A percentile compares a stretch with the other conserved stretches of the same genome.
phyloP scores from a whole-genome alignment of 2,113 vertebrate species.

The Actinemys pallida region DNA sequence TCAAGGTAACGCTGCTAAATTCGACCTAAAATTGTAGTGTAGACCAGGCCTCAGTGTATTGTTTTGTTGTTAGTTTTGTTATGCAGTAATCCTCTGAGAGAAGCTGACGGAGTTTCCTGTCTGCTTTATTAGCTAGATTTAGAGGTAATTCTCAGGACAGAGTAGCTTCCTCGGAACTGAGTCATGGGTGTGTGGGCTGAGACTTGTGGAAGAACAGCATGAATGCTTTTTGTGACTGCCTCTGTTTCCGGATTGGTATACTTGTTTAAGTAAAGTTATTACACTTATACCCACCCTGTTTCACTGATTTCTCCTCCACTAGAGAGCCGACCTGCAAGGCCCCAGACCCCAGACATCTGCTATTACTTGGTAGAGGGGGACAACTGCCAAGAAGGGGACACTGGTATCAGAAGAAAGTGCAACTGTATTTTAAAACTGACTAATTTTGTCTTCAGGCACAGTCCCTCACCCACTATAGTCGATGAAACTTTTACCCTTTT shows the following conservation, averaged over 20 bases:
- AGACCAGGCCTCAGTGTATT: neutral
- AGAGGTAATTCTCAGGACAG: conserved; percentile 8
- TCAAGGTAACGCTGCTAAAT: too few relatives aligned
- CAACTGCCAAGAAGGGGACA: too few relatives aligned
- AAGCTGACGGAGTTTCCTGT: neutral
- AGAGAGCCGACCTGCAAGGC: neutral
- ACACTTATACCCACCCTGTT: neutral
- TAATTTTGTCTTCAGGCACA: neutral
- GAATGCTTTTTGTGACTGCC: neutral
- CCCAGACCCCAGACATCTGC: too few relatives aligned
- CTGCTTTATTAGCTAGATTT: neutral
- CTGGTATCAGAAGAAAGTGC: neutral
- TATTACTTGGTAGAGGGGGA: neutral
- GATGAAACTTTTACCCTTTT: neutral
- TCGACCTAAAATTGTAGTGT: too few relatives aligned
- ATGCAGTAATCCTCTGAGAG: neutral
- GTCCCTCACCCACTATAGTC: neutral
- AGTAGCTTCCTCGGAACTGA: conserved; percentile 27
- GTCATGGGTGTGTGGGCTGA: neutral
- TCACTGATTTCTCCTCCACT: neutral
- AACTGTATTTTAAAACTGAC: neutral
- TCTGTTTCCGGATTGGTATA: neutral
- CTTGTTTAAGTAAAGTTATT: neutral
- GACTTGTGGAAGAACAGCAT: neutral
- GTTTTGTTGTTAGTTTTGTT: neutral